Percentiles rank a stretch among this genome's conserved stretches.
These are phyloP conservation scores for Pseudopleuronectes americanus DNA, from an alignment of 2,797 vertebrate genomes.

Conservation along the genomic window DNA sequence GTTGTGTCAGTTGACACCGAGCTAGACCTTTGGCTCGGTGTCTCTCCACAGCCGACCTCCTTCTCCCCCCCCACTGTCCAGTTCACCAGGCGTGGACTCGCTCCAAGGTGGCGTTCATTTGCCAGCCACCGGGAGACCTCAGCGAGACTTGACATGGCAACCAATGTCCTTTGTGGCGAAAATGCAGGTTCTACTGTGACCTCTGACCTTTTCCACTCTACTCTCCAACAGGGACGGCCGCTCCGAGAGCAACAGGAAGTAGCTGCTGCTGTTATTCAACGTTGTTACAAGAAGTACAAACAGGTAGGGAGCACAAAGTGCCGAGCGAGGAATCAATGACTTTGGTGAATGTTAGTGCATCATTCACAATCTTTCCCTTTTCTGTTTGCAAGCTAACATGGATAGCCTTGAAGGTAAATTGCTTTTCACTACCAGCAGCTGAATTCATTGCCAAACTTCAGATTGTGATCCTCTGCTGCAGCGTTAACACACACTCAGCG, in stretches of 20 bases:
- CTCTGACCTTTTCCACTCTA: constrained; percentile 73
- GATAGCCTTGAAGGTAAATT: constrained; percentile 99
- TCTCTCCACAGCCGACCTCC: constrained; percentile 43
- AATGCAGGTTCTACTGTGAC: constrained; percentile 50
- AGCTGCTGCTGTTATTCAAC: constrained; percentile 97
- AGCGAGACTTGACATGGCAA: constrained; percentile 53
- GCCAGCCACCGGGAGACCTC: constrained; percentile 53
- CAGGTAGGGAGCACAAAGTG: constrained; percentile 86
- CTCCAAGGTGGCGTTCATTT: constrained; percentile 52
- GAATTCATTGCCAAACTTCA: constrained; percentile 14
- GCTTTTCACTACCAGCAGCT: constrained; percentile 18
- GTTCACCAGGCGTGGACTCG: constrained; percentile 48
- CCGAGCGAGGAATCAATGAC: too few relatives aligned
- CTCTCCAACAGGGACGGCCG: constrained; percentile 90
- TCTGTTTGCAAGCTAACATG: constrained; percentile 97
- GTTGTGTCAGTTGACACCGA: constrained; percentile 70
- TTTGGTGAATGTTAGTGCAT: constrained; percentile 18
- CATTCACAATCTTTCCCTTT: constrained; percentile 62
- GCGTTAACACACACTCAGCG: background rate
- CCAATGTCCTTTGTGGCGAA: constrained; percentile 59
- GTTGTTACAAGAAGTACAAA: constrained; percentile 99
- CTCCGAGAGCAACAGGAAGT: constrained; percentile 98
- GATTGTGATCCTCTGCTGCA: constrained; percentile 7
- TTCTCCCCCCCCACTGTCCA: constrained; percentile 40
- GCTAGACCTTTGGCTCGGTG: constrained; percentile 52